Percentiles rank a stretch among this genome's conserved stretches.
Evolutionary conservation across 2,888 invertebrate genomes (phyloP).

Genomic region (Pemphredon lugubris): DNA sequence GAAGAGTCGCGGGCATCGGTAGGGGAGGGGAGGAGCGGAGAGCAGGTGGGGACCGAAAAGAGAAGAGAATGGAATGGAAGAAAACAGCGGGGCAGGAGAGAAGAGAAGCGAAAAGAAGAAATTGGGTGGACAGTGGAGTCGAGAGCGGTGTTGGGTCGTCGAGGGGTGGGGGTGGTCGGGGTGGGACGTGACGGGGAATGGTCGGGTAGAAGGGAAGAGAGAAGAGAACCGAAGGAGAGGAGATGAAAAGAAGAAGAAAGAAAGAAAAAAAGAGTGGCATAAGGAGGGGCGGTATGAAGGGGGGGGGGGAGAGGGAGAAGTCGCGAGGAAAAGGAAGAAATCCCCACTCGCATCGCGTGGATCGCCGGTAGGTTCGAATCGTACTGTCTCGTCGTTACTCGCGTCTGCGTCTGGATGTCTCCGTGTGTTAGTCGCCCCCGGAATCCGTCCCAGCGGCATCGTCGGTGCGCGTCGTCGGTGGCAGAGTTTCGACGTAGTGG

Average conservation of each 20-base stretch:
- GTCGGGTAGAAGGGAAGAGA: slow-evolving; percentile 16
- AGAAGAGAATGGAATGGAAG: slow-evolving; percentile 8
- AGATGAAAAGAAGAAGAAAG: no score
- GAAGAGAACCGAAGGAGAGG: slow-evolving; percentile 67
- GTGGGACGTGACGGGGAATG: not conserved
- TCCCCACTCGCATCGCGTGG: slow-evolving; percentile 70
- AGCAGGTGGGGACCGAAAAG: slow-evolving; percentile 6
- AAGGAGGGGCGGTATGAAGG: not conserved
- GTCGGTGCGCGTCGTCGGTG: slow-evolving; percentile 77
- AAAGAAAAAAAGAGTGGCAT: not conserved
- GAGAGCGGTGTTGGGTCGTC: not conserved
- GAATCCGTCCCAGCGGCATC: slow-evolving; percentile 81
- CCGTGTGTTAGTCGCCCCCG: slow-evolving; percentile 76
- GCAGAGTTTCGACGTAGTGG: slow-evolving; percentile 57
- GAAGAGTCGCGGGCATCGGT: not conserved
- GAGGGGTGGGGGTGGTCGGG: not conserved
- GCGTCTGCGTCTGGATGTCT: slow-evolving; percentile 65
- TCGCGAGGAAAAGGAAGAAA: slow-evolving; percentile 71
- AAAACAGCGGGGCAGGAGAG: not conserved
- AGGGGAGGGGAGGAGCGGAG: not conserved
- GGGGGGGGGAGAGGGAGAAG: slow-evolving; percentile 55
- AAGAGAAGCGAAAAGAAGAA: slow-evolving; percentile 49
- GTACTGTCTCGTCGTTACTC: slow-evolving; percentile 78
- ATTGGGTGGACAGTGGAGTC: slow-evolving; percentile 19
- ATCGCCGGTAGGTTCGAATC: slow-evolving; percentile 66